Base-by-base conservation (phyloP, 1,140 invertebrate species). In the Bombus consobrinus region DNA sequence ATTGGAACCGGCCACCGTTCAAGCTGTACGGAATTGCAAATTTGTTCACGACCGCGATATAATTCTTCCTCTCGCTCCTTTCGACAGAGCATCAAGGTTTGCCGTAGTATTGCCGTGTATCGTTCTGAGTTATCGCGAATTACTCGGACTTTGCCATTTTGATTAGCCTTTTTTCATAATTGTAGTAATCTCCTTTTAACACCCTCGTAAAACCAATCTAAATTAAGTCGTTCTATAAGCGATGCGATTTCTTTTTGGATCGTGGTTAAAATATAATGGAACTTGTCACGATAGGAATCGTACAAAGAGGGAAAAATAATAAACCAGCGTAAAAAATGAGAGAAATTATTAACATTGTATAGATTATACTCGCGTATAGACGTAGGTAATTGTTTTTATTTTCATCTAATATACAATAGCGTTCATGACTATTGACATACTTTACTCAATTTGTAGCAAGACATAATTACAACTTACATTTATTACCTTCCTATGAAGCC, bases 1-100 rank as follows among this genome's bases (percentile, higher is more conserved):
- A 83, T 83, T 76, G 81, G 71, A 75, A 75, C 53, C 59, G 59
- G 34, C 28, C 57, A 32, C 32, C n/a, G 41, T 32, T 75, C 53
- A 43, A 62, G 22, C 73, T 34, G 34, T n/a, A 75, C 81, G 59
- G 12, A 76, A 76, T 75, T 75, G 43, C 72, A 43, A 43, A 76
- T 68, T 81, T 85, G 64, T 62, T 59, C 41, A 18, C 22, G 9
- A 43, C 32, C 13, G 10, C 41, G 77, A 71, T 80, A 80, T 80
- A 47, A 3, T 39, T 13, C 25, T 37, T 32, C 39, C 62, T n/a
- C 13, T 39, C 37, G 12, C 2, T 15, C 69, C 39, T 6, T 39
- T n/a, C 69, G 10, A 28, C 34, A 10, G 18, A 28, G 18, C 1
- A 37, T 39, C 34, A 10, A 39, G 34, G 3, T 69, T 37, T 39